Evolutionary conservation across 2,797 vertebrate species (phyloP).

Genomic region (Morus bassanus): DNA sequence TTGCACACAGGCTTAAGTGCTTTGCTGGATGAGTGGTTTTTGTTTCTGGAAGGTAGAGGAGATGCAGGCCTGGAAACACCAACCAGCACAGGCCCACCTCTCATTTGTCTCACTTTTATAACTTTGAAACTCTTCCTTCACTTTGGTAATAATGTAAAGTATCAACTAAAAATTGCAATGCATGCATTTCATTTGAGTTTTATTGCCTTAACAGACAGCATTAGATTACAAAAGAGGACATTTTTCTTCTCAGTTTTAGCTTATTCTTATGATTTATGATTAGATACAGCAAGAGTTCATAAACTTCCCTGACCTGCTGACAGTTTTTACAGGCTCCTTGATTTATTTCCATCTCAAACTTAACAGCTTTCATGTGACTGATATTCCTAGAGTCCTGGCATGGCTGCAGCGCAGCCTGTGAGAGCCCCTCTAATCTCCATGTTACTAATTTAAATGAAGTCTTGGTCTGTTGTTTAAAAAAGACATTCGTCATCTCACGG

Average conservation of each 20-base stretch:
- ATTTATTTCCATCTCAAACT: slow-evolving; percentile 85
- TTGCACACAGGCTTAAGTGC: neutral
- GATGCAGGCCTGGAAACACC: neutral
- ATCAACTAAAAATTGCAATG: slow-evolving; percentile 83
- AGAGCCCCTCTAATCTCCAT: slow-evolving; percentile 82
- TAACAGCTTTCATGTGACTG: slow-evolving; percentile 90
- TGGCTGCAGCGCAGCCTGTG: slow-evolving; percentile 77
- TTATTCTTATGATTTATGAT: slow-evolving; percentile 88
- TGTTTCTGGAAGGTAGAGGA: slow-evolving; percentile 9
- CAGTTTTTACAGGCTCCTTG: slow-evolving; percentile 85
- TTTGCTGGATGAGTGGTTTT: neutral
- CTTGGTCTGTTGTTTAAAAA: slow-evolving; percentile 88
- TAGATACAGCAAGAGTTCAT: slow-evolving; percentile 86
- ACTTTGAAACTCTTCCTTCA: slow-evolving; percentile 78
- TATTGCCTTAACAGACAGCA: slow-evolving; percentile 84
- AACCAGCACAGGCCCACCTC: slow-evolving; percentile 8
- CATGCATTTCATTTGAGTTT: slow-evolving; percentile 84
- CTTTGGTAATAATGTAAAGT: slow-evolving; percentile 84
- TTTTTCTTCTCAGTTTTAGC: slow-evolving; percentile 84
- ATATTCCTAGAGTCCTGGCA: slow-evolving; percentile 84
- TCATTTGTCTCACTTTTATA: slow-evolving; percentile 76
- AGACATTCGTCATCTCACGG: slow-evolving; percentile 84
- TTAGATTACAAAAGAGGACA: slow-evolving; percentile 85
- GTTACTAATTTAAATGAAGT: slow-evolving; percentile 91
- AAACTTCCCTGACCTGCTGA: slow-evolving; percentile 87